Evolutionary conservation across 2,797 vertebrate species (phyloP).

Genomic region (Acropternis orthonyx): DNA sequence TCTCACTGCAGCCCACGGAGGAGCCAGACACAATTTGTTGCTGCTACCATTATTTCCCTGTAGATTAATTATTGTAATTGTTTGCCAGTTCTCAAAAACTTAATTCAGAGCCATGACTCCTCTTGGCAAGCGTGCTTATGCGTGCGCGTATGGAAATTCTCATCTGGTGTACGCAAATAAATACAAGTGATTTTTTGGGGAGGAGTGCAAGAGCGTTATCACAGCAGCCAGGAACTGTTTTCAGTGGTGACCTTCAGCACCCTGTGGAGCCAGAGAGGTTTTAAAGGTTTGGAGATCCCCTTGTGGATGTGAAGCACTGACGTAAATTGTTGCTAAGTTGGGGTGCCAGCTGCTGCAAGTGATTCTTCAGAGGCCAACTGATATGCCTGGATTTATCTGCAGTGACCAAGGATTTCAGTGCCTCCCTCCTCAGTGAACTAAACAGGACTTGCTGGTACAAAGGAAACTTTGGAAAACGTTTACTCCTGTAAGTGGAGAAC

Average conservation of each 20-base stretch:
- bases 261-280: not conserved
- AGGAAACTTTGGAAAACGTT: not conserved
- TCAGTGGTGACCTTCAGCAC: constrained; percentile 45
- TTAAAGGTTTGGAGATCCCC: constrained; percentile 49
- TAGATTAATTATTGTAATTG: constrained; percentile 17
- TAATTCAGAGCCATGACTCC: not conserved
- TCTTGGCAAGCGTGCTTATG: not conserved
- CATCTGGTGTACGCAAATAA: not conserved
- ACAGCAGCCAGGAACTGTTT: not conserved
- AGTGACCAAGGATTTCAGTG: not conserved
- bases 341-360: constrained; percentile 56
- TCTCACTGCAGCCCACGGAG: not conserved
- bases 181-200: not conserved
- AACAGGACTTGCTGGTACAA: not conserved
- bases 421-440: not conserved
- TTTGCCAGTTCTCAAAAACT: constrained; percentile 5
- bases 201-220: not conserved
- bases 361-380: constrained; percentile 54
- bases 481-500: not conserved
- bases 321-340: constrained; percentile 64
- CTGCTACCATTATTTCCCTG: constrained; percentile 2
- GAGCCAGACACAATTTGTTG: constrained; percentile 11
- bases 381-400: constrained; percentile 30
- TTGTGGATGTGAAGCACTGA: constrained; percentile 21
- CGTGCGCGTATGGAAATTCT: not conserved